Evolutionary conservation across 2,797 vertebrate genomes (phyloP), one percentile per base, ranked within the genome.

Genomic region (Chaunax sp.): DNA sequence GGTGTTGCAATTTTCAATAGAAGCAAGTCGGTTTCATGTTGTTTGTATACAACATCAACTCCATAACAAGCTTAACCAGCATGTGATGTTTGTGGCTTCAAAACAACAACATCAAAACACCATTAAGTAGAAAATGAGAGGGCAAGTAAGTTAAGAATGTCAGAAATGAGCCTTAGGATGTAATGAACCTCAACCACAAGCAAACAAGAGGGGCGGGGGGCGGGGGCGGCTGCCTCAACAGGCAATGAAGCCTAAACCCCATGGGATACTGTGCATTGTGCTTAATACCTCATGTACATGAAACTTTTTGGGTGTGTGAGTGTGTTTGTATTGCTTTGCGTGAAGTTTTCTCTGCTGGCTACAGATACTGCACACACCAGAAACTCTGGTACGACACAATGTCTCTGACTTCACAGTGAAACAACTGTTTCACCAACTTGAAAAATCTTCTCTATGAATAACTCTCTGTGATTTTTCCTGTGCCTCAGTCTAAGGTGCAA

Each of bases 381-480:
- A 67, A 79, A 46, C 35, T 49, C 19, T 46, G 45, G 6, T 63
- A n/a, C 26, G 33, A 56, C 47, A 38, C 5, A 6, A 13, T 60
- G 41, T 58, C 58, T 69, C 73, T 60, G 51, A 54, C 75, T 81
- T 43, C 41, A 20, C 50, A 19, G n/a, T 30, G 63, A 65, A 77
- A 77, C 30, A 41, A 49, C n/a, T 6, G 40, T 70, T 52, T 69
- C 35, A 35, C 41, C 22, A 19, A 28, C 33, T n/a, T 3, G 67
- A 77, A 73, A 51, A 75, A 63, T 58, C 59, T 33, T 38, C 46
- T 0, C 0, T 9, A 80, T 86, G 53, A 88, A 88, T 90, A 76
- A 86, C 85, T 84, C 80, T 56, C 30, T 78, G 64, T 44, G 69
- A 79, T 79, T 56, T 55, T 20, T 41, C 20, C 37, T 1, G 20